phyloP scores from a whole-genome alignment of 2,797 vertebrate species.

The Protonibea diacanthus region DNA sequence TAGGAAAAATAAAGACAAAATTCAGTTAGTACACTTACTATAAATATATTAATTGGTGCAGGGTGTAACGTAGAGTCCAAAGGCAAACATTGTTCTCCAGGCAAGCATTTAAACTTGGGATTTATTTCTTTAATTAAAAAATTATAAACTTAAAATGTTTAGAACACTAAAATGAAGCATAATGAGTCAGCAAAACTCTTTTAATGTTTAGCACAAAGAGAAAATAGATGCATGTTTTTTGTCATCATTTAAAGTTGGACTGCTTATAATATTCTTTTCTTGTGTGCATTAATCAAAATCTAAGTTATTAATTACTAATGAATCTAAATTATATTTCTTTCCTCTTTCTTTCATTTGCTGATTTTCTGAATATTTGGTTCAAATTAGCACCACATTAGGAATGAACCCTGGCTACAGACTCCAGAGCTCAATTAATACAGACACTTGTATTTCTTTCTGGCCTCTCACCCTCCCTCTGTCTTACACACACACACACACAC shows the following conservation, averaged over 20 bases:
- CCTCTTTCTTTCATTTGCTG: background rate
- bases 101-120: background rate
- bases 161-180: too few species aligned
- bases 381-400: background rate
- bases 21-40: background rate
- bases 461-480: background rate
- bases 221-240: too few species aligned
- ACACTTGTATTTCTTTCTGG: background rate
- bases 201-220: too few species aligned
- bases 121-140: too few species aligned
- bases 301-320: too few species aligned
- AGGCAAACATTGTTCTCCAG: background rate
- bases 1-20: too few species aligned
- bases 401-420: background rate
- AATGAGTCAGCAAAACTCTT: too few species aligned
- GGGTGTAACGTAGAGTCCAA: too few species aligned
- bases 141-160: too few species aligned
- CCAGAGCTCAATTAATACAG: background rate
- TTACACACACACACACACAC: conserved; percentile 7
- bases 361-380: background rate
- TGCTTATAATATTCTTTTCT: too few species aligned
- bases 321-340: background rate
- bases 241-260: too few species aligned
- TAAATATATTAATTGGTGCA: background rate
- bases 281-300: too few species aligned